Evolutionary conservation across 2,888 invertebrate species (phyloP).

Genomic region (Leptopilina drosophilae): DNA sequence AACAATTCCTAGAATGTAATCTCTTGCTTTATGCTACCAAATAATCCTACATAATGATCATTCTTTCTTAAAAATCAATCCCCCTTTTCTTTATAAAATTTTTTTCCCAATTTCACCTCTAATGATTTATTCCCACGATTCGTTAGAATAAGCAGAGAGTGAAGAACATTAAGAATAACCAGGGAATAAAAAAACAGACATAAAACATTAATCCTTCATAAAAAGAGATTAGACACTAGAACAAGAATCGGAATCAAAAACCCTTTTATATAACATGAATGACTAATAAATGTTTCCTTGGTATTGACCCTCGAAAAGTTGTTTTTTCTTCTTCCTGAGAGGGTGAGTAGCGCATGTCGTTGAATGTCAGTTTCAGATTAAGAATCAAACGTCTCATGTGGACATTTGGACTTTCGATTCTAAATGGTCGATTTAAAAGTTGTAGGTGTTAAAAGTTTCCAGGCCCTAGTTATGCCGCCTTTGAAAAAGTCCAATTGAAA

Average conservation of each 20-base stretch:
- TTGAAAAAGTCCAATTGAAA: not conserved
- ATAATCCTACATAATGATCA: too few relatives aligned
- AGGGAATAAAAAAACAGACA: too few relatives aligned
- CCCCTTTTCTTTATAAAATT: too few relatives aligned
- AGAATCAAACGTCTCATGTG: not conserved
- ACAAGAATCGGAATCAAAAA: not conserved
- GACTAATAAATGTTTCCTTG: conserved; percentile 12
- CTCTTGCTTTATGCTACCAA: too few relatives aligned
- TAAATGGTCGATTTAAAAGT: not conserved
- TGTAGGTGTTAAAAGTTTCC: not conserved
- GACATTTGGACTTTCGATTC: not conserved
- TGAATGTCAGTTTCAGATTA: conserved; percentile 22
- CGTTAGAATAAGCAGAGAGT: too few relatives aligned
- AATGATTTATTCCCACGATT: too few relatives aligned
- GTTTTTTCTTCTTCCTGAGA: not conserved
- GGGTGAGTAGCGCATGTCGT: conserved; percentile 1
- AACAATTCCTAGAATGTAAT: too few relatives aligned
- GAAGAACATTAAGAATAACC: too few relatives aligned
- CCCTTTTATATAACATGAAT: not conserved
- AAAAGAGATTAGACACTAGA: too few relatives aligned
- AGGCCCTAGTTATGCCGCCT: not conserved
- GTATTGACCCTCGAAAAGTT: conserved; percentile 24
- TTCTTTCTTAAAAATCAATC: too few relatives aligned
- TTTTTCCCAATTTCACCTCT: too few relatives aligned
- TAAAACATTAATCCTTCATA: too few relatives aligned